Base-by-base conservation (phyloP, 2,797 vertebrate species). In the Pseudochromis fuscus region DNA sequence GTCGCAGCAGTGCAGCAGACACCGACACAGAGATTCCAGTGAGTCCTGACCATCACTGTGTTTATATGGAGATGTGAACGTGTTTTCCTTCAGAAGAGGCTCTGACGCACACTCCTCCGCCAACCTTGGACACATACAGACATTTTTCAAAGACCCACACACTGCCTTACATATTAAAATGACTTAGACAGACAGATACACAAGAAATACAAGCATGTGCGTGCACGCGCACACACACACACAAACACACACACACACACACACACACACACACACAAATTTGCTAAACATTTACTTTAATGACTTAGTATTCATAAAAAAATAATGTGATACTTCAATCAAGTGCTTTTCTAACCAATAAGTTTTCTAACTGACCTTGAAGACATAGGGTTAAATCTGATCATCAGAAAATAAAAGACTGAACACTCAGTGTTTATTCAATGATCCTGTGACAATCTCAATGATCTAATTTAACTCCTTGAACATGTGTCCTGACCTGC, bases 1-100 rank as follows among this genome's bases (percentile, higher is more conserved):
- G 87, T 99, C 98, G 75, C 96, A 98, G 87, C 93, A 93, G 81
- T 67, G 93, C 78, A 99, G 86, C 61, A 99, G 89, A 90, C 95
- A 96, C 35, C 90, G 91, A 75, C 96, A 96, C 86, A 98, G 94
- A 65, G 91, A 94, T 71, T 93, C 93, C 79, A 97, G 75, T 0
- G 95, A 95, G 81, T 95, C 94, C 79, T 91, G 92, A 37, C 35
- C 23, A 2, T 66, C 24, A 18, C 81, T 92, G 52, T 91, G 59
- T 0, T 92, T 91, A 3, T 89, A 88, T 5, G 96, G 96, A 75
- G 96, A 95, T 64, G 95, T 96, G 84, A 97, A 98, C 27, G 93
- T 90, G 5, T 96, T 97, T 74, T 96, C 95, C 88, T 93, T 95
- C 69, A 96, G 92, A 38, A 68, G 81, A 19, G 94, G 95, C 9